A percentile compares a stretch with the other conserved stretches of the same genome.
Evolutionary conservation across 2,113 vertebrate species (phyloP).

Genomic region (Trichechus manatus): DNA sequence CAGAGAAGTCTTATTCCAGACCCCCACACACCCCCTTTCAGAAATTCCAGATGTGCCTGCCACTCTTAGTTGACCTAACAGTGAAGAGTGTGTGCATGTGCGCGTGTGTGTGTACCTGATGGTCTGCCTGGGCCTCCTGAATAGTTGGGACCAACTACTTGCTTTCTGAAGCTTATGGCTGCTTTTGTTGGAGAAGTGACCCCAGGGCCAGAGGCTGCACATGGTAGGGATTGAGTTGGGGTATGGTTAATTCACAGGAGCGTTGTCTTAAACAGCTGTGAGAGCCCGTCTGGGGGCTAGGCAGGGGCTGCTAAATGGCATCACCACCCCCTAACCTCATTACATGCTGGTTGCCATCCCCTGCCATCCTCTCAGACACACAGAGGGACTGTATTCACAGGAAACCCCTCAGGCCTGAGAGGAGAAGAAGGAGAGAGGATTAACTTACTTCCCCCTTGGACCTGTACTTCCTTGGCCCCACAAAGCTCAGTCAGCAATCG

Average conservation of each 20-base stretch:
- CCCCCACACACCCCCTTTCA: neutral
- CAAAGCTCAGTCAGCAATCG: neutral
- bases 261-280: slow-evolving; percentile 33
- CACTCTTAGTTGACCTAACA: slow-evolving; percentile 53
- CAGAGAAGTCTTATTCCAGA: neutral
- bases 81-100: neutral
- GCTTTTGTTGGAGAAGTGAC: slow-evolving; percentile 20
- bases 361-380: neutral
- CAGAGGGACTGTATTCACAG: neutral
- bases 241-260: slow-evolving; percentile 61
- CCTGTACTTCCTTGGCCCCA: neutral
- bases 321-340: slow-evolving; percentile 34
- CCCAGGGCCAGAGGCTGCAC: slow-evolving; percentile 13
- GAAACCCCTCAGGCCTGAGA: slow-evolving; percentile 42
- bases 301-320: slow-evolving; percentile 54
- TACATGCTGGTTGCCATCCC: slow-evolving; percentile 12
- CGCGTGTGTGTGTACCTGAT: neutral
- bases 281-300: slow-evolving; percentile 40
- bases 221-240: neutral
- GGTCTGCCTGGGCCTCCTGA: neutral
- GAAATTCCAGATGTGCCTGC: slow-evolving; percentile 48
- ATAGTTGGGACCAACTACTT: neutral
- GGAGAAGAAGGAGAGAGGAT: slow-evolving; percentile 5
- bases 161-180: neutral
- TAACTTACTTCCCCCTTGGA: neutral